A percentile compares a stretch with the other conserved stretches of the same genome.
These are phyloP conservation scores for Athetis lepigone DNA, from an alignment of 2,888 invertebrate species.

Conservation along the genomic window DNA sequence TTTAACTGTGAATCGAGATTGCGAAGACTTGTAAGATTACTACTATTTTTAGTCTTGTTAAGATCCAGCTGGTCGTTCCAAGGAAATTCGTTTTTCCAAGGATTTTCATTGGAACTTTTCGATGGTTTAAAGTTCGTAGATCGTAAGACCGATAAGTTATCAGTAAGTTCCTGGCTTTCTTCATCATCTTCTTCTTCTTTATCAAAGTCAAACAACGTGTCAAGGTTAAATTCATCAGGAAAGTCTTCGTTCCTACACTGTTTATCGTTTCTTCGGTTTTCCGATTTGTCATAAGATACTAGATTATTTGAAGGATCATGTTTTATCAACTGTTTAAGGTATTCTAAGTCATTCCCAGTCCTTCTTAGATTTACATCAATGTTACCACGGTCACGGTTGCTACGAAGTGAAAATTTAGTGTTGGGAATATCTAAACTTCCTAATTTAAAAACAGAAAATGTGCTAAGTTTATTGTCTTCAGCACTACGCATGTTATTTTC, in stretches of 20 bases:
- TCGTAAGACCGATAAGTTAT: not conserved
- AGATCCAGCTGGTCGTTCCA: not conserved
- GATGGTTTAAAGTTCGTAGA: not conserved
- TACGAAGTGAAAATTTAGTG: not conserved
- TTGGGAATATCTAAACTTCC: conserved; percentile 13
- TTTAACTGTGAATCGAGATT: not conserved
- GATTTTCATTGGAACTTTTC: not conserved
- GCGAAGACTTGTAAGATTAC: not conserved
- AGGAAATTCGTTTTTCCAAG: not conserved
- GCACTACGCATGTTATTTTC: not conserved
- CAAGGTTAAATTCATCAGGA: conserved; percentile 8
- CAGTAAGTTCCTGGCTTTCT: not conserved
- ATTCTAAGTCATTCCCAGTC: not conserved
- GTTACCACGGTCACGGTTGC: not conserved
- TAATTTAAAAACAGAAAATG: not conserved
- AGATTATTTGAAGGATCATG: not conserved
- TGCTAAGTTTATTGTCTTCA: not conserved
- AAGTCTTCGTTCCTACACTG: not conserved
- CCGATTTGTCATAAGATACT: conserved; percentile 5
- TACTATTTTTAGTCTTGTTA: not conserved
- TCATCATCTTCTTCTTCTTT: conserved; percentile 6
- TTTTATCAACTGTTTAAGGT: not conserved
- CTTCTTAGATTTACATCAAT: not conserved
- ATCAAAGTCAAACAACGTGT: not conserved
- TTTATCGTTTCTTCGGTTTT: not conserved